Conservation (phyloP, 2,113 vertebrate genomes). For the Engystomops pustulosus region DNA sequence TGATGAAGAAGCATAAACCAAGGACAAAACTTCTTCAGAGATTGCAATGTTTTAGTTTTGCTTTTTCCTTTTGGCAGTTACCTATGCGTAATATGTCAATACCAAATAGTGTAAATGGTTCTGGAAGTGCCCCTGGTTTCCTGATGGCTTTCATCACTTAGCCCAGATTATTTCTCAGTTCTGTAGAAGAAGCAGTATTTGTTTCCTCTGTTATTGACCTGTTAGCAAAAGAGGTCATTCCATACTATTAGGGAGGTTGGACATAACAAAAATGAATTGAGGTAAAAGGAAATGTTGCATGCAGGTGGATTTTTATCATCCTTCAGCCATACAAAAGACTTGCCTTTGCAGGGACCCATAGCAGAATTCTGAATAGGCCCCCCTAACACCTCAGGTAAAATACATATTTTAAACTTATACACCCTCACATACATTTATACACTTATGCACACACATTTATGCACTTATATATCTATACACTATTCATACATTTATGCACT, state of each 20-base stretch:
- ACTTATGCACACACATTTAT: too few species aligned
- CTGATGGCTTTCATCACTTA: neutral
- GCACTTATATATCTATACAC: too few species aligned
- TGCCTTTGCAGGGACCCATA: neutral
- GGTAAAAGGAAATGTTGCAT: neutral
- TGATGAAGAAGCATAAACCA: neutral
- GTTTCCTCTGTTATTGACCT: neutral
- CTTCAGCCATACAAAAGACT: neutral
- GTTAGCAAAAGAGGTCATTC: neutral
- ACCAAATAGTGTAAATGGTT: neutral
- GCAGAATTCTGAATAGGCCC: too few species aligned
- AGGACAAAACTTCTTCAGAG: neutral
- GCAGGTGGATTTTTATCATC: neutral
- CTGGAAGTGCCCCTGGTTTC: neutral
- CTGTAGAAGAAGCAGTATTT: neutral
- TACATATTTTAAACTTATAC: too few species aligned
- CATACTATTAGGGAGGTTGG: neutral
- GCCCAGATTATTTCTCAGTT: neutral
- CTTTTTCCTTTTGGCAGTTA: neutral
- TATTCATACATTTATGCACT: too few species aligned
- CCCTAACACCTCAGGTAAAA: too few species aligned
- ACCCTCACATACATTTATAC: too few species aligned
- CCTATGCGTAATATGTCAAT: neutral
- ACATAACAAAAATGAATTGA: neutral
- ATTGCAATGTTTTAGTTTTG: neutral